Evolutionary conservation across 2,797 vertebrate genomes (phyloP), one percentile per base, ranked within the genome.

Genomic region (Luscinia megarhynchos): DNA sequence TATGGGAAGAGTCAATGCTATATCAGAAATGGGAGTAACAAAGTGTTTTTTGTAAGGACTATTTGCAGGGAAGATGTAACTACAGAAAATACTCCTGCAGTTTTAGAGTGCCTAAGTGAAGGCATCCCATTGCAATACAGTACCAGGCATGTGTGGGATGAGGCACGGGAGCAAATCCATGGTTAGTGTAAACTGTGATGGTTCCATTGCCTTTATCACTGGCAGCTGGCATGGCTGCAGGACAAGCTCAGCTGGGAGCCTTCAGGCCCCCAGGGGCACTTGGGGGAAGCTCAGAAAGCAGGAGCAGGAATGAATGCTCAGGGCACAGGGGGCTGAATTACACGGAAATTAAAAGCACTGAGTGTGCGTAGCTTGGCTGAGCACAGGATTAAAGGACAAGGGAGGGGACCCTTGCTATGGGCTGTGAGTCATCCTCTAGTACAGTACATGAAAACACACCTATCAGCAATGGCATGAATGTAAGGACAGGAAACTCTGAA

Each of bases 61-160:
- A 16, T 7, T 32, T 78, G 21, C 34, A 46, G 81, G 40, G 41
- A 51, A 81, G 15, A 10, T 24, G 10, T 11, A 83, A 62, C 18
- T 48, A 29, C 34, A 78, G 45, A 91, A 86, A 88, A 64, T 13
- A 53, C 10, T 38, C 8, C 4, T 75, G 46, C 18, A 12, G 14
- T 61, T 82, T 87, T 22, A 19, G 30, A 48, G 13, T 15, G 43
- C 30, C 24, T 62, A 17, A 70, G 43, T 27, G 46, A 64, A 90
- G 41, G 69, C 30, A 46, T 27, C 12, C 4, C 50, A 12, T 22
- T 67, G 50, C 76, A 74, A 17, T 38, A 32, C 26, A 67, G 16
- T 2, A 77, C 17, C 34, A 68, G 45, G n/a, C 38, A 50, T 36
- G 20, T 43, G 59, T 0, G 0, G 74, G 61, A 19, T 34, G 3